Percentiles rank a stretch among this genome's conserved stretches.
Conservation (phyloP, 2,113 vertebrate genomes). For the Delphinus delphis region DNA sequence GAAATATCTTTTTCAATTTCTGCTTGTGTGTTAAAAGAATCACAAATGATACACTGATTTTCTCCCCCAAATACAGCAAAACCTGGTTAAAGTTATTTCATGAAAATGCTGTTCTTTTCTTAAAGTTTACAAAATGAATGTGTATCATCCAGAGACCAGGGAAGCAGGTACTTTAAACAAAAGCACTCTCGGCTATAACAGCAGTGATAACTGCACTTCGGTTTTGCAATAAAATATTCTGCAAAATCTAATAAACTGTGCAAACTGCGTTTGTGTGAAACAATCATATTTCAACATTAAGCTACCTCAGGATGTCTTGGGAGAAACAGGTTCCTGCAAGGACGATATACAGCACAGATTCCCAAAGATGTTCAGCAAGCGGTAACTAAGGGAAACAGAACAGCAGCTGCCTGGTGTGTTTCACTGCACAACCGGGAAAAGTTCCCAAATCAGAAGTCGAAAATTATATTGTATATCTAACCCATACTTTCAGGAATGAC, state of each 20-base stretch:
- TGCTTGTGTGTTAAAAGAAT: neutral
- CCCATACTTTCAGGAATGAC: neutral
- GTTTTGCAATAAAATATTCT: neutral
- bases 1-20: neutral
- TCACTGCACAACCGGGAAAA: neutral
- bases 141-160: neutral
- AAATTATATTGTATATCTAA: neutral
- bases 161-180: neutral
- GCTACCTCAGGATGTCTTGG: neutral
- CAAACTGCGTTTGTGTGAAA: neutral
- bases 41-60: neutral
- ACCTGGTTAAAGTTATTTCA: neutral
- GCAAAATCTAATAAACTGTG: neutral
- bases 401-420: neutral
- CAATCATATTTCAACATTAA: neutral
- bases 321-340: neutral
- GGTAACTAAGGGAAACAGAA: rapidly evolving
- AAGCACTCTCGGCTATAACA: neutral
- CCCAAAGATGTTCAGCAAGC: neutral
- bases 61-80: neutral
- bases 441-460: neutral
- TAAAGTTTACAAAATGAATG: neutral
- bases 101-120: neutral
- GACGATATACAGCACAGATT: neutral
- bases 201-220: neutral